These are phyloP conservation scores for Chrysopa pallens DNA, from an alignment of 1,140 invertebrate genomes.

Conservation along the genomic window DNA sequence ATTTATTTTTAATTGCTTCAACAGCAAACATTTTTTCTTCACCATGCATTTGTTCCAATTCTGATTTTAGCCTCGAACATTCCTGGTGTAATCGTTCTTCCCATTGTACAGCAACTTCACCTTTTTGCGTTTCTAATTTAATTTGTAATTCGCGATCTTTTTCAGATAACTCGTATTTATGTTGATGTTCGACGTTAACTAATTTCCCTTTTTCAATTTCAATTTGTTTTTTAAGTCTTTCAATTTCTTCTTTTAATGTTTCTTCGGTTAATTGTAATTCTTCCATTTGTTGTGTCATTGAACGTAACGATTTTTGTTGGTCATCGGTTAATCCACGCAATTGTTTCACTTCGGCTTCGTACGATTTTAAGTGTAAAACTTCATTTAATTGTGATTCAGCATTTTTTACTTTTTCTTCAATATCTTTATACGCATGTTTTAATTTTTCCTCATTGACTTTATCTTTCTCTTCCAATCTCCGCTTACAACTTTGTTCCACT, in stretches of 20 bases:
- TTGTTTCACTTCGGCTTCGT: constrained; percentile 36
- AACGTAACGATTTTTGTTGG: constrained; percentile 32
- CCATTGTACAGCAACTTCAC: constrained; percentile 33
- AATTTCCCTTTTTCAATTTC: constrained; percentile 28
- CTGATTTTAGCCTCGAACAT: constrained; percentile 30
- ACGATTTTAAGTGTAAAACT: constrained; percentile 30
- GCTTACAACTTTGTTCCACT: constrained; percentile 40
- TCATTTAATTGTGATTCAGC: constrained; percentile 23
- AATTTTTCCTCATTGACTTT: constrained; percentile 26
- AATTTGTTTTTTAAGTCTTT: constrained; percentile 26
- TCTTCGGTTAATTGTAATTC: constrained; percentile 33
- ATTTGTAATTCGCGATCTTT: constrained; percentile 30
- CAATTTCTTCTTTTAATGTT: constrained; percentile 32
- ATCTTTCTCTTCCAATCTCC: constrained; percentile 33
- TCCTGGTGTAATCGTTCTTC: constrained; percentile 29
- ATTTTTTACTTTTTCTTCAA: constrained; percentile 22
- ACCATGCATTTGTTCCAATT: constrained; percentile 35
- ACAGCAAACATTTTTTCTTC: constrained; percentile 37
- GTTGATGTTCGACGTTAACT: constrained; percentile 20
- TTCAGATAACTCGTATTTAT: constrained; percentile 27
- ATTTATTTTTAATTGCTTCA: constrained; percentile 26
- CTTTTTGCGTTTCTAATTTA: constrained; percentile 32
- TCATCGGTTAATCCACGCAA: constrained; percentile 35
- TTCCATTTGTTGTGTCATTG: constrained; percentile 33
- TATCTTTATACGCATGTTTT: constrained; percentile 25